Evolutionary conservation across 2,113 vertebrate genomes (phyloP), one percentile per base, ranked within the genome.

Genomic region (Todiramphus chloris): DNA sequence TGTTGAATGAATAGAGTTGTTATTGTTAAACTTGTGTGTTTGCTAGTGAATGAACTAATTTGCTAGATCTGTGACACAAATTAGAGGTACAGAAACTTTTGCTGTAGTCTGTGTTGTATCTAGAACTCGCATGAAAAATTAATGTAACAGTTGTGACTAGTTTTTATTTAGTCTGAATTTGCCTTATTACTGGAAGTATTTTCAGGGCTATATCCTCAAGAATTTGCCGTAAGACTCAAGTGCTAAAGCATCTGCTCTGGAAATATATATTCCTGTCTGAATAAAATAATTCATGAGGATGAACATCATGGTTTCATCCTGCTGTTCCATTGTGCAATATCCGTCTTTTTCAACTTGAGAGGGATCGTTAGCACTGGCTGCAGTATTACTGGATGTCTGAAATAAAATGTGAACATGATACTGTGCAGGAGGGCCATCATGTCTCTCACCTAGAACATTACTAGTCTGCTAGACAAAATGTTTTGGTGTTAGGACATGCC

Each of bases 361-460:
- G 39, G 21, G 30, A 16, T 94, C 24, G 24, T 17, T 43, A 35
- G 30, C 41, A 39, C 9, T 67, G 50, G 6, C 18, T 48, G 33
- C 17, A 46, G 7, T 48, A 37, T 23, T 48, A 20, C 30, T 33
- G 43, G 20, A 9, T 46, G 5, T 43, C 20, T 35, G 76, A 63
- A 87, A 46, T 59, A 13, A 46, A 46, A n/a, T 9, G 16, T 27
- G 5, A 2, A 6, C 5, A 0, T 55, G n/a, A 7, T 24, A 5
- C 2, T 46, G 43, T 58, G 39, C 24, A 62, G 37, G 4, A 33
- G 3, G 12, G 5, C 37, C 11, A 12, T 18, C 0, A 0, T 27
- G 2, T 20, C n/a, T 70, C 79, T 68, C 5, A 41, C 33, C 43
- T 43, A 14, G 30, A 74, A 11, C 48, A 25, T 27, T 59, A 5